These are phyloP conservation scores for Tetragonisca angustula DNA, from an alignment of 2,888 invertebrate genomes.

Conservation along the genomic window DNA sequence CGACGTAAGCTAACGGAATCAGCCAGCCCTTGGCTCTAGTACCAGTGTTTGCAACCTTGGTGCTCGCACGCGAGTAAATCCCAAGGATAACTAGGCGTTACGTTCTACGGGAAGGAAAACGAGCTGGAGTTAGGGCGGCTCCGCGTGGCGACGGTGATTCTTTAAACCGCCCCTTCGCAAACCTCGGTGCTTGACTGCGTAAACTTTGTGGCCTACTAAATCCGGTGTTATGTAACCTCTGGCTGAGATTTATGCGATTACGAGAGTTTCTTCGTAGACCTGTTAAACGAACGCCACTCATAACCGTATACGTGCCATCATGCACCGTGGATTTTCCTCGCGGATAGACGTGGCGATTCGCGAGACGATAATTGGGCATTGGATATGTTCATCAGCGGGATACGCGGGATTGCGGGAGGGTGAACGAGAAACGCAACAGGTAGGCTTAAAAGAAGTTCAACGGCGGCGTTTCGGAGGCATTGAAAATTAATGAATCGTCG, in stretches of 20 bases:
- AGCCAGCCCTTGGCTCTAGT: not conserved
- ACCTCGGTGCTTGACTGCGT: constrained; percentile 32
- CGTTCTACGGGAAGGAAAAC: constrained; percentile 38
- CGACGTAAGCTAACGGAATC: constrained; percentile 49
- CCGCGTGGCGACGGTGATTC: constrained; percentile 49
- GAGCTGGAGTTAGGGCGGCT: constrained; percentile 39
- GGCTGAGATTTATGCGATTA: constrained; percentile 21
- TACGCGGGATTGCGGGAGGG: too few species aligned
- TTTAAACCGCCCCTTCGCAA: constrained; percentile 33
- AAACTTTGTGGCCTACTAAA: constrained; percentile 54
- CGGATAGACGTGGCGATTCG: not conserved
- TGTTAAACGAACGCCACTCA: constrained; percentile 25
- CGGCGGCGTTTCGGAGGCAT: constrained; percentile 6
- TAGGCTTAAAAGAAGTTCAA: constrained; percentile 37
- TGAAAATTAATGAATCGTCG: constrained; percentile 31
- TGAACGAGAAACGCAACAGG: constrained; percentile 21
- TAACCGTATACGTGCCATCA: not conserved
- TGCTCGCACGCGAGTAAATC: constrained; percentile 43
- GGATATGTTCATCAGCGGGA: constrained; percentile 18
- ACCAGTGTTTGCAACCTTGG: constrained; percentile 16
- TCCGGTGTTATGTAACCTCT: constrained; percentile 44
- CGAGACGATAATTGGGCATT: not conserved
- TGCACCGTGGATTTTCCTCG: not conserved
- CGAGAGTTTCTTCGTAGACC: not conserved
- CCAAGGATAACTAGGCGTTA: constrained; percentile 61